These are phyloP conservation scores for Apteryx mantelli DNA, from an alignment of 2,113 vertebrate species.

Conservation along the genomic window DNA sequence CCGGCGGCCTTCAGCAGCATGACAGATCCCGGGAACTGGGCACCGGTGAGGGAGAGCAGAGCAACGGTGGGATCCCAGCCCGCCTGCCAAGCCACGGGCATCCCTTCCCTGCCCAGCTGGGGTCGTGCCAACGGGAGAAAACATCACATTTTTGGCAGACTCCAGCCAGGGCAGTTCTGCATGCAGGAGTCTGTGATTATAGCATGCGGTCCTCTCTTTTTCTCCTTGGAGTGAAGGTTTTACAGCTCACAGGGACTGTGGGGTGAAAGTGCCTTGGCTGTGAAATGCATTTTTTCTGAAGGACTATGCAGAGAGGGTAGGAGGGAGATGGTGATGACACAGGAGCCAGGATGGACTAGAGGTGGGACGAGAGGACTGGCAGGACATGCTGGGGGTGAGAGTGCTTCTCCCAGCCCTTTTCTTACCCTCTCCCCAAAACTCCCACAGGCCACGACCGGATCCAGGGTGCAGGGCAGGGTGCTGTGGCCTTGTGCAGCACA, in stretches of 20 bases:
- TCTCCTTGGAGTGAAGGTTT: background rate
- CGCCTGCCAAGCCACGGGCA: background rate
- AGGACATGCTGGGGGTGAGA: too few relatives aligned
- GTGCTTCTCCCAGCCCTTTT: too few relatives aligned
- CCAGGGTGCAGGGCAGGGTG: too few relatives aligned
- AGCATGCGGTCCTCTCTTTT: fast-evolving
- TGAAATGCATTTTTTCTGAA: too few relatives aligned
- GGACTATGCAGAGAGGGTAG: too few relatives aligned
- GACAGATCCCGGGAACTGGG: background rate
- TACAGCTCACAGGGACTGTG: background rate
- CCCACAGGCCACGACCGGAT: too few relatives aligned
- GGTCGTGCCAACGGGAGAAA: background rate
- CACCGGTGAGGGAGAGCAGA: background rate
- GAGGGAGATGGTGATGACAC: too few relatives aligned
- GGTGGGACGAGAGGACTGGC: background rate
- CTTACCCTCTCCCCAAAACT: too few relatives aligned
- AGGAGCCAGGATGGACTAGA: background rate
- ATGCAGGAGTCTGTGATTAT: background rate
- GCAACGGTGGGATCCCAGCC: background rate
- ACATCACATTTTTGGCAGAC: background rate
- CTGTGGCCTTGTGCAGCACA: too few relatives aligned
- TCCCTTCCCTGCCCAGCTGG: background rate
- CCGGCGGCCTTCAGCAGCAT: background rate
- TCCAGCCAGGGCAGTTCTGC: background rate
- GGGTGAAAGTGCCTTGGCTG: background rate